Conservation (phyloP, 2,113 vertebrate species). For the Guaruba guarouba region DNA sequence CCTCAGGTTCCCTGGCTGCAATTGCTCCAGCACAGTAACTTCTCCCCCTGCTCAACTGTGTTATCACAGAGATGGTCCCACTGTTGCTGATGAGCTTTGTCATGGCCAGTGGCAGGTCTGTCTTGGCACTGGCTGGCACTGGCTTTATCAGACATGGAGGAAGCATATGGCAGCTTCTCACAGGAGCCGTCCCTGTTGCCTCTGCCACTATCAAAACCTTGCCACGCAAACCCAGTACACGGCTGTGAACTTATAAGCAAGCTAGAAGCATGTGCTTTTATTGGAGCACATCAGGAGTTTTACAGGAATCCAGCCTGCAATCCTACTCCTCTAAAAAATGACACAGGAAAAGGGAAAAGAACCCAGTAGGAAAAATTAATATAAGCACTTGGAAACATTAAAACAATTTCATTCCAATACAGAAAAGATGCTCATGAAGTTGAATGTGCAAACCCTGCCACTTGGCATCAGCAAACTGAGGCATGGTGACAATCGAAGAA, state of each 20-base stretch:
- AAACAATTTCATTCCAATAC: not conserved
- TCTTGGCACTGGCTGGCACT: not conserved
- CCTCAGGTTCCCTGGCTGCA: not conserved
- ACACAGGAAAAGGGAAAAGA: not conserved
- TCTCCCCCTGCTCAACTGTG: not conserved
- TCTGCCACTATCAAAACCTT: not conserved
- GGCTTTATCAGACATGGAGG: not conserved
- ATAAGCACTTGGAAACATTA: not conserved
- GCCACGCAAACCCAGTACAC: not conserved
- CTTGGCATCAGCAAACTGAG: not conserved
- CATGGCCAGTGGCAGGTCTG: not conserved
- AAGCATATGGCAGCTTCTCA: not conserved
- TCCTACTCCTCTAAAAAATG: not conserved
- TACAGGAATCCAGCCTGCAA: not conserved
- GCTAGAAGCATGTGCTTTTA: not conserved
- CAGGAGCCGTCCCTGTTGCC: not conserved
- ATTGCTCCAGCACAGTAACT: not conserved
- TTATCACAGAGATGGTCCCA: not conserved
- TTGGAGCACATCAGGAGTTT: not conserved
- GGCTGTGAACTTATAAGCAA: not conserved
- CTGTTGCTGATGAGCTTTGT: not conserved
- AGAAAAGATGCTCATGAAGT: not conserved
- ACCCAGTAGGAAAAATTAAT: not conserved
- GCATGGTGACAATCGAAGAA: not conserved
- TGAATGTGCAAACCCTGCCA: not conserved